phyloP scores from a whole-genome alignment of 2,113 vertebrate genomes.

The Isurus oxyrinchus region DNA sequence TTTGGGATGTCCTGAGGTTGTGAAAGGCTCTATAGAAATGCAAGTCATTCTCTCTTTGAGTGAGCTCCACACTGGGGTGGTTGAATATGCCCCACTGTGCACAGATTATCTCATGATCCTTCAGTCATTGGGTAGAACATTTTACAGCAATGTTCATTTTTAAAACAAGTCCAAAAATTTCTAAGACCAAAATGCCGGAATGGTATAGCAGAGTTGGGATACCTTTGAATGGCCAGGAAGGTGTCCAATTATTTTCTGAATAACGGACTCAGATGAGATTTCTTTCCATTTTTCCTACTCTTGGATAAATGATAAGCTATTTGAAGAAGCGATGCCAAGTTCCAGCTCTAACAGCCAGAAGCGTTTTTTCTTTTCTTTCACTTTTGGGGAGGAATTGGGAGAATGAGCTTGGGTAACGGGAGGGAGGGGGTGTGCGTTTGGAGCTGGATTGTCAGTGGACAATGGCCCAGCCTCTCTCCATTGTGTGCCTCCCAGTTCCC shows the following conservation, averaged over 20 bases:
- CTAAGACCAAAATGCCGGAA: neutral
- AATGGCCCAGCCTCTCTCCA: neutral
- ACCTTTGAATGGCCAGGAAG: neutral
- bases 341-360: neutral
- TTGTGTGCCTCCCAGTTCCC: slow-evolving; percentile 9
- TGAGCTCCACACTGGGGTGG: neutral
- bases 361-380: neutral
- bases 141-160: neutral
- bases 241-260: neutral
- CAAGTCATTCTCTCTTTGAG: neutral
- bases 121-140: neutral
- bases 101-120: neutral
- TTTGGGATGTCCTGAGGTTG: neutral
- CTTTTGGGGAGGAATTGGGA: neutral
- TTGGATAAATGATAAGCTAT: neutral
- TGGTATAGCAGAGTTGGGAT: neutral
- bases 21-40: neutral
- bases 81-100: neutral
- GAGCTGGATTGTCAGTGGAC: neutral
- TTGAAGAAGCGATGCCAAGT: neutral
- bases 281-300: neutral
- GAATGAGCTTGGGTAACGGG: neutral
- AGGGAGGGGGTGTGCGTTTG: neutral
- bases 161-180: neutral
- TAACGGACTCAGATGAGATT: neutral